Evolutionary conservation across 2,888 invertebrate genomes (phyloP).

Genomic region (Galeruca laticollis): DNA sequence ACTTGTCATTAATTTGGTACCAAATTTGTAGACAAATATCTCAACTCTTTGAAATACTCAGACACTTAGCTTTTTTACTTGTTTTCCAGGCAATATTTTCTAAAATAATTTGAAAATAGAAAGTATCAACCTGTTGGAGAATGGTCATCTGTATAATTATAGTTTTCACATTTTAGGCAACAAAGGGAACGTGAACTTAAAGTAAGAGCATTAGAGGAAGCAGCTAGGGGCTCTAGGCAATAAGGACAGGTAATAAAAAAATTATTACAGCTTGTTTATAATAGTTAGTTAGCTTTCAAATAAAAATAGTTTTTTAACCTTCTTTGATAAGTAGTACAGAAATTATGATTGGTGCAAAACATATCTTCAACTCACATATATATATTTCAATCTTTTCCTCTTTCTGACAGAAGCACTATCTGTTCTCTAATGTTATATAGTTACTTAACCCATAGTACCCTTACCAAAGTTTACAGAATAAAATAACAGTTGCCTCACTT

Average conservation of each 20-base stretch:
- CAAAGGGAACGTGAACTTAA: conserved; percentile 88
- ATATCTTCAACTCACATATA: no score
- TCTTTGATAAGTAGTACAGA: no score
- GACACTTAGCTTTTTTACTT: not conserved
- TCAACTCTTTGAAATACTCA: not conserved
- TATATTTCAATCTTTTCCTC: no score
- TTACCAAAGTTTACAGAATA: no score
- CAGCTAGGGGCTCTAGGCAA: conserved; percentile 78
- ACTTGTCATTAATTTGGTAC: no score
- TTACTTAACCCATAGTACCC: no score
- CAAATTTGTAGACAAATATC: conserved; percentile 15
- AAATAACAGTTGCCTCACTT: no score
- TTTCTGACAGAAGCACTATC: no score
- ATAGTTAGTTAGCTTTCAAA: no score
- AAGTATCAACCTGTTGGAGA: conserved; percentile 22
- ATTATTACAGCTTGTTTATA: not conserved
- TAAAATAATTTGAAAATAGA: conserved; percentile 5
- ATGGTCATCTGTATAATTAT: conserved; percentile 52
- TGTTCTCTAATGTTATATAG: no score
- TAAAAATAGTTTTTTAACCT: no score
- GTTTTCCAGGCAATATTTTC: conserved; percentile 14
- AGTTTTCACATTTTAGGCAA: conserved; percentile 68
- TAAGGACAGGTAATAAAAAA: conserved; percentile 43
- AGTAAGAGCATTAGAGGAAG: conserved; percentile 87
- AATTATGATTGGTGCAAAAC: no score